Percentiles rank a stretch among this genome's conserved stretches.
These are phyloP conservation scores for Amphimedon queenslandica DNA, from an alignment of 37 sponge, comb jelly and placozoan species.

Conservation along the genomic window DNA sequence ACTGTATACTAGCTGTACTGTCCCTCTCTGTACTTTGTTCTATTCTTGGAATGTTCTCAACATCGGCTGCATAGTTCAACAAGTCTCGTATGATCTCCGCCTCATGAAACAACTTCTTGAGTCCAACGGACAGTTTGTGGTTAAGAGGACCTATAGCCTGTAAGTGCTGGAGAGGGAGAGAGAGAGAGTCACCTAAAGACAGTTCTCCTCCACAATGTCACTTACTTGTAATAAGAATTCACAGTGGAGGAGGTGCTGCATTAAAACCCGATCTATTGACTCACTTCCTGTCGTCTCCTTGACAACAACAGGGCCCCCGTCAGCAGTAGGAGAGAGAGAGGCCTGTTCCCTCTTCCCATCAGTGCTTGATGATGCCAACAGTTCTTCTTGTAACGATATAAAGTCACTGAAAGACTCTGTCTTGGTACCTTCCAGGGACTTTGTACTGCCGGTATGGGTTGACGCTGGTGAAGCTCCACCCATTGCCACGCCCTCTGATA, in stretches of 20 bases:
- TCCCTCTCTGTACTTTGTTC: constrained; percentile 48
- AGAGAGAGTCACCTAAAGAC: no score
- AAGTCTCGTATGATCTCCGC: constrained; percentile 52
- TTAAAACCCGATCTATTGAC: constrained; percentile 21
- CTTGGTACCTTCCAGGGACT: no score
- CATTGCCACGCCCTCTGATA: background rate
- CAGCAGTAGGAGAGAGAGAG: background rate
- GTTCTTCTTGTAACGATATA: background rate
- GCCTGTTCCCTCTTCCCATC: no score
- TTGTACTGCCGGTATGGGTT: no score
- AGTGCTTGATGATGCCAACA: background rate
- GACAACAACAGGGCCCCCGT: background rate
- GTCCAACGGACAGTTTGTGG: constrained; percentile 14
- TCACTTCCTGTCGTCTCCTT: constrained; percentile 9
- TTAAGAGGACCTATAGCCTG: constrained; percentile 59
- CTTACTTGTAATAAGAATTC: constrained; percentile 46
- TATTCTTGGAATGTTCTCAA: constrained; percentile 4
- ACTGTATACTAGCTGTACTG: no score
- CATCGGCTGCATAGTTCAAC: constrained; percentile 55
- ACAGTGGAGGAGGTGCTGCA: constrained; percentile 54
- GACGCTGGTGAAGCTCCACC: no score
- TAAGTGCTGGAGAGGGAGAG: constrained; percentile 13
- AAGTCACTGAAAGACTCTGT: constrained; percentile 5
- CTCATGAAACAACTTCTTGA: constrained; percentile 43
- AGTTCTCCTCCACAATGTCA: no score